Conservation (phyloP, 2,113 vertebrate species). For the Labeo catla region DNA sequence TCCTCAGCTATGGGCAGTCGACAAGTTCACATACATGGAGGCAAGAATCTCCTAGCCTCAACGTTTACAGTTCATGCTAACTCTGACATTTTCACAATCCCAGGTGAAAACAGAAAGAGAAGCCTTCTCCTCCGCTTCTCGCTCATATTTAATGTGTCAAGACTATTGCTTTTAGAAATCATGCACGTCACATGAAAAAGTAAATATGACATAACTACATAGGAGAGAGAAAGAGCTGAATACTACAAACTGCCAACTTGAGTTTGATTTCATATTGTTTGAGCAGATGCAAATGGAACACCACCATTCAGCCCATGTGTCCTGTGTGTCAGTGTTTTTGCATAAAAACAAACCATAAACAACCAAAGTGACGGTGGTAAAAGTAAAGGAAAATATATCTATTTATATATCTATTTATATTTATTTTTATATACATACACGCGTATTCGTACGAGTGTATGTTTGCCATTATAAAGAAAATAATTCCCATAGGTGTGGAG, state of each 20-base stretch:
- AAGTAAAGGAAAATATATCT: conserved; percentile 79
- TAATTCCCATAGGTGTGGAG: conserved; percentile 81
- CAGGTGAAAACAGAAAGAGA: conserved; percentile 60
- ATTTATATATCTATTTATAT: conserved; percentile 67
- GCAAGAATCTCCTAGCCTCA: conserved; percentile 36
- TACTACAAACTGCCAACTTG: conserved; percentile 73
- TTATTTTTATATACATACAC: conserved; percentile 63
- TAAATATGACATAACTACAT: conserved; percentile 49
- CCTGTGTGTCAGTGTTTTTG: conserved; percentile 20
- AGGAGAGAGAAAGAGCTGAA: conserved; percentile 70
- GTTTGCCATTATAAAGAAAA: conserved; percentile 85
- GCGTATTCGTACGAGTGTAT: conserved; percentile 75
- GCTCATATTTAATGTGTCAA: conserved; percentile 41
- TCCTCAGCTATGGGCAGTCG: conserved; percentile 24
- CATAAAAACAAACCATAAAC: conserved; percentile 49
- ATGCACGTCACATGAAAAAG: conserved; percentile 68
- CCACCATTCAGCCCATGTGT: conserved; percentile 16
- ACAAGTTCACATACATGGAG: conserved; percentile 21
- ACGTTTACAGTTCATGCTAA: conserved; percentile 46
- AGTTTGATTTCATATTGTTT: conserved; percentile 25
- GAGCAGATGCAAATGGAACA: conserved; percentile 21
- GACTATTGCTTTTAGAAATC: conserved; percentile 72
- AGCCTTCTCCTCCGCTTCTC: conserved; percentile 29
- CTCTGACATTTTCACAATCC: conserved; percentile 63
- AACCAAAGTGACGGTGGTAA: conserved; percentile 74